Evolutionary conservation across 37 sponge, comb jelly and placozoan genomes (phyloP).

Genomic region (Haliclona indistincta): DNA sequence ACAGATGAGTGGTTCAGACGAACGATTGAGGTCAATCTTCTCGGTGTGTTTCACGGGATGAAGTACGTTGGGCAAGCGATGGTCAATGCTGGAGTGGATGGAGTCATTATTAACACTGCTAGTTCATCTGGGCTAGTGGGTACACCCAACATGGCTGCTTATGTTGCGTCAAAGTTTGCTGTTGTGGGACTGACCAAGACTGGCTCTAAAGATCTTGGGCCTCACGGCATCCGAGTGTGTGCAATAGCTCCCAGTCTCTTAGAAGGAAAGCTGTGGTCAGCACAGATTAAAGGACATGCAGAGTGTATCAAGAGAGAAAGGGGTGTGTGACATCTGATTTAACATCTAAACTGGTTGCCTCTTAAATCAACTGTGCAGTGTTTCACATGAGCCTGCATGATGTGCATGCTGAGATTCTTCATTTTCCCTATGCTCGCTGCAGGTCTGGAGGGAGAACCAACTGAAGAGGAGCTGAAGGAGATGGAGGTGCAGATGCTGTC

Average conservation of each 20-base stretch:
- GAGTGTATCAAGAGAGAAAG: too few relatives aligned
- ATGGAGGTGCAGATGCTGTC: too few relatives aligned
- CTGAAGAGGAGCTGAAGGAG: too few relatives aligned
- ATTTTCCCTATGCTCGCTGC: too few relatives aligned
- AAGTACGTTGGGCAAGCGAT: constrained; percentile 67
- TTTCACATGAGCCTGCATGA: too few relatives aligned
- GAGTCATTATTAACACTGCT: constrained; percentile 87
- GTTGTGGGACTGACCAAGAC: constrained; percentile 82
- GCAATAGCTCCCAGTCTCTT: constrained; percentile 80
- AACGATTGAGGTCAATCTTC: constrained; percentile 61
- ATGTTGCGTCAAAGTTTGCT: constrained; percentile 85
- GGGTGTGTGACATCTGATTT: too few relatives aligned
- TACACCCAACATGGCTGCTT: constrained; percentile 80
- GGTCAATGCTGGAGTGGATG: constrained; percentile 42
- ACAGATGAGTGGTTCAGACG: constrained; percentile 23
- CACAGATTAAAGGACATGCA: constrained; percentile 72
- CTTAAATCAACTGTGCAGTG: too few relatives aligned
- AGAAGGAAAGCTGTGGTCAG: constrained; percentile 77
- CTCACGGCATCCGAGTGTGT: constrained; percentile 71
- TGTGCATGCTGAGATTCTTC: too few relatives aligned
- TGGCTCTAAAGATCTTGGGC: constrained; percentile 84
- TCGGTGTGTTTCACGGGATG: constrained; percentile 74
- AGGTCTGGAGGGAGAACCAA: too few relatives aligned
- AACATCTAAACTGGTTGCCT: too few relatives aligned
- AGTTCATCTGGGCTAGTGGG: constrained; percentile 83